Evolutionary conservation across 2,888 invertebrate genomes (phyloP).

Genomic region (Lasioglossum calceatum): DNA sequence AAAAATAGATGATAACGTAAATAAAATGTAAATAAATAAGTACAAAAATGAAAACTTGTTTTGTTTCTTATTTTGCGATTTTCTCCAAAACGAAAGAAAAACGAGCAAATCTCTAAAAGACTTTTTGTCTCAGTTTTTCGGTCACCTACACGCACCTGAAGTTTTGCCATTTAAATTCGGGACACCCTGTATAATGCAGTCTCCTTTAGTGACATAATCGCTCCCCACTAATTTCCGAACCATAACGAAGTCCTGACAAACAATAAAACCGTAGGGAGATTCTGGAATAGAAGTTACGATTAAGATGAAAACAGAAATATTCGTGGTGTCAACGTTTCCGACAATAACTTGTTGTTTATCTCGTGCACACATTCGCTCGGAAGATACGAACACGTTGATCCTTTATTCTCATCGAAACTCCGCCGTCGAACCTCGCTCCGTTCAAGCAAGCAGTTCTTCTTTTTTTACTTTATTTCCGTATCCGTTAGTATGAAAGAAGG

Average conservation of each 20-base stretch:
- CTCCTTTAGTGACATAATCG: background rate
- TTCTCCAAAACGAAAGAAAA: too few relatives aligned
- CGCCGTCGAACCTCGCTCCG: conserved; percentile 19
- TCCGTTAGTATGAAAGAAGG: conserved; percentile 69
- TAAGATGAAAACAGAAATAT: background rate
- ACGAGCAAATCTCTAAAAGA: too few relatives aligned
- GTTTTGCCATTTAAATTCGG: too few relatives aligned
- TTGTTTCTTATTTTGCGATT: too few relatives aligned
- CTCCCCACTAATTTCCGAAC: background rate
- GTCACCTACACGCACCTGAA: too few relatives aligned
- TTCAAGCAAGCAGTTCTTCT: conserved; percentile 39
- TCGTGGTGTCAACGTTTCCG: conserved; percentile 8
- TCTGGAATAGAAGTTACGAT: conserved; percentile 6
- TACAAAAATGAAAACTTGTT: too few relatives aligned
- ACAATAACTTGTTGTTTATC: conserved; percentile 18
- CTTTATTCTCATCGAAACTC: conserved; percentile 31
- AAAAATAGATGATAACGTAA: too few relatives aligned
- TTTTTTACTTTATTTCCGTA: conserved; percentile 67
- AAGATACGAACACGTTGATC: conserved; percentile 31
- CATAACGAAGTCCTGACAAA: background rate
- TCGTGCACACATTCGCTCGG: conserved; percentile 5
- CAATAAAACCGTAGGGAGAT: background rate
- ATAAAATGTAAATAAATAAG: too few relatives aligned
- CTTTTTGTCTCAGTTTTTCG: too few relatives aligned
- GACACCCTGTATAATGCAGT: background rate